Conservation (phyloP, 2,888 invertebrate species). For the Chloroclysta siterata region DNA sequence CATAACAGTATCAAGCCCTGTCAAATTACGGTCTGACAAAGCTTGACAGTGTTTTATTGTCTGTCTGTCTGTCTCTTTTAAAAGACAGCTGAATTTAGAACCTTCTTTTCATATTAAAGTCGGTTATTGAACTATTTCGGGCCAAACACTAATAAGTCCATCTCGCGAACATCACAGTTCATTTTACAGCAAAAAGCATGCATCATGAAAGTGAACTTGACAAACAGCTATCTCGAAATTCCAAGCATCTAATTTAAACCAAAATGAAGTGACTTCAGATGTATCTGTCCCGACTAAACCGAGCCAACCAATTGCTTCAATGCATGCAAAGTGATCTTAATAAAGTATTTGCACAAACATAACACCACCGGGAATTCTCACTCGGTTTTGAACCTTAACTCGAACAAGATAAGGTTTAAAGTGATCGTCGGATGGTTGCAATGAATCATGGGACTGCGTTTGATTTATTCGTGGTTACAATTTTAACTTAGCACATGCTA, state of each 20-base stretch:
- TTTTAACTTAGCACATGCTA: constrained; percentile 59
- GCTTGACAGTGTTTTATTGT: too few relatives aligned
- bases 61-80: too few relatives aligned
- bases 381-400: constrained; percentile 34
- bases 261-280: constrained; percentile 26
- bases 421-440: not conserved
- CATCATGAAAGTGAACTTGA: constrained; percentile 12
- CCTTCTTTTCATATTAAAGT: not conserved
- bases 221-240: constrained; percentile 15
- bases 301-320: constrained; percentile 49
- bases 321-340: constrained; percentile 54
- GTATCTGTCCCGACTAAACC: constrained; percentile 28
- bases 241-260: constrained; percentile 28
- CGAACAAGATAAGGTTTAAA: constrained; percentile 21
- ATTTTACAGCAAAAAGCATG: constrained; percentile 6
- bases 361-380: constrained; percentile 2
- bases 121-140: not conserved
- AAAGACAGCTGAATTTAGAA: not conserved
- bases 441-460: constrained; percentile 63
- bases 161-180: not conserved
- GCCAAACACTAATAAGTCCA: not conserved
- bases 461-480: constrained; percentile 66
- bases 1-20: too few relatives aligned
- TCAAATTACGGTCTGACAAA: too few relatives aligned
- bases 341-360: constrained; percentile 43